Conservation (phyloP, 1,140 invertebrate species). For the Ceratitis capitata region DNA sequence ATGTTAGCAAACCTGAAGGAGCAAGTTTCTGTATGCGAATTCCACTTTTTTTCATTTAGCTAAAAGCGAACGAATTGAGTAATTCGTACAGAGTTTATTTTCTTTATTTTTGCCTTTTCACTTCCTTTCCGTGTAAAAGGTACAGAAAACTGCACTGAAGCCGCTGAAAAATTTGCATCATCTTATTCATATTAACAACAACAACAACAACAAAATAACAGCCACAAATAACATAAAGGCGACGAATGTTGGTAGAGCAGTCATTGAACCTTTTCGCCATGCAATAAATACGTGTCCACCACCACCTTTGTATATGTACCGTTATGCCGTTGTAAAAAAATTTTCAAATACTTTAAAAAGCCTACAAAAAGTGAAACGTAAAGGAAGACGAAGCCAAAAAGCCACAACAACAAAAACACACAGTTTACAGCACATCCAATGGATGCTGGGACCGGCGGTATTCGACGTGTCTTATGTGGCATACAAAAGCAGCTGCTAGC, state of each 20-base stretch:
- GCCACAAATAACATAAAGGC: too few relatives aligned
- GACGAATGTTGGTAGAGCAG: not conserved
- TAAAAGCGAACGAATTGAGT: not conserved
- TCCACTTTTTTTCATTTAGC: not conserved
- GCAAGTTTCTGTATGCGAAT: too few relatives aligned
- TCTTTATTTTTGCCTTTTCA: not conserved
- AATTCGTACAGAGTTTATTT: not conserved
- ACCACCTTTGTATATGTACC: too few relatives aligned
- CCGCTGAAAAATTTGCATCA: not conserved
- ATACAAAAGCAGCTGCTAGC: not conserved
- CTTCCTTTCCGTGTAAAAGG: not conserved
- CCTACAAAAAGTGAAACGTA: not conserved
- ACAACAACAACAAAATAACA: not conserved
- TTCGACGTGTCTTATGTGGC: not conserved
- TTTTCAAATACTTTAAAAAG: not conserved
- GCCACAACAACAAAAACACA: not conserved
- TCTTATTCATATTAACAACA: not conserved
- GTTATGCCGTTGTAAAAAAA: not conserved
- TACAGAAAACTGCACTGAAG: not conserved
- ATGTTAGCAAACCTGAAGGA: too few relatives aligned
- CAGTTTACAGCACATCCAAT: not conserved
- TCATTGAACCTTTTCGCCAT: constrained; percentile 17
- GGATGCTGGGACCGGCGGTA: not conserved
- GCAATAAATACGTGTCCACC: too few relatives aligned
- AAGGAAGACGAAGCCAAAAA: not conserved